Base-by-base conservation (phyloP, 1,140 invertebrate species). In the Drosophila teissieri region DNA sequence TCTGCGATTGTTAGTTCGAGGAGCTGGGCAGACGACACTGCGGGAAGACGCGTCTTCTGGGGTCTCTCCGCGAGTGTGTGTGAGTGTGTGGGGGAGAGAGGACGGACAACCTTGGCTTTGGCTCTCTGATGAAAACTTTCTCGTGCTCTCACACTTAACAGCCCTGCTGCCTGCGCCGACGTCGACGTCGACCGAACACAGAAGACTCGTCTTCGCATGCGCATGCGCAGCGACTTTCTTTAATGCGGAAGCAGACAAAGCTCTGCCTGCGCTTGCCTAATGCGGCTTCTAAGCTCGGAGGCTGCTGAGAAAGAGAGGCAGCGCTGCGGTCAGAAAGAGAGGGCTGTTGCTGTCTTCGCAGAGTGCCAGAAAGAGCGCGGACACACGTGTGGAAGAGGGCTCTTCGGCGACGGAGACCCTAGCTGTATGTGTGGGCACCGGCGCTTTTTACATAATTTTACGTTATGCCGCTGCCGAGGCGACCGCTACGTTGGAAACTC, bases 401-500 rank as follows among this genome's bases (percentile, higher is more conserved):
- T 68, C 64, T 68, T 63, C 39, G 27, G 27, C 12, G 48, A 46
- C 12, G 44, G 22, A 46, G 37, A 65, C 64, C 40, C 22, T 86
- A 51, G 57, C 56, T 49, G 62, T 61, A 62, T 58, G 61, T 85
- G 68, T 85, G 82, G 78, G 82, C 48, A 34, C 48, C n/a, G 77
- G 80, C 56, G 75, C 63, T 84, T 90, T 90, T 90, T 90, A 90
- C 85, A 90, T 90, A 90, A 90, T 90, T 84, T 90, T 75, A 86
- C 81, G 81, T 81, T 85, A 90, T 89, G 78, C 69, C 77, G 79
- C 77, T 64, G 63, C 81, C 24, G 68, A 82, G 69, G 78, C 84
- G 77, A 86, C 62, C 85, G 78, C 85, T 90, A 91, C 81, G 72
- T 91, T 91, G 77, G 72, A 90, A 88, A 92, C 84, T 92, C 88